Conservation (phyloP, 2,888 invertebrate species). For the Mesorhabditis sp. region DNA sequence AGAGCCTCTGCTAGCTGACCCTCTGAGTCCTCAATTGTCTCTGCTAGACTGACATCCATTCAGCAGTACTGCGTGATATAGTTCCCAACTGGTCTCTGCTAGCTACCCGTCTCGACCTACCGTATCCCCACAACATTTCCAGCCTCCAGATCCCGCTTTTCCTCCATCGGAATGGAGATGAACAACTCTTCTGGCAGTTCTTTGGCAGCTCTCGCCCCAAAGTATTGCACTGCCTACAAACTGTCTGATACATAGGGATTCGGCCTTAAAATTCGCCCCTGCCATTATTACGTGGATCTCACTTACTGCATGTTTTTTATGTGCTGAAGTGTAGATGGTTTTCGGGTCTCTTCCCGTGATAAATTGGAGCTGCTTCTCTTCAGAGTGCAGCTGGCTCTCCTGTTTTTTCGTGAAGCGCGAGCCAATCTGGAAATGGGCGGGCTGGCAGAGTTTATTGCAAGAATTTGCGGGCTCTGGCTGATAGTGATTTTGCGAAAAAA, state of each 20-base stretch:
- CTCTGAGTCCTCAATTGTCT: no score
- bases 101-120: no score
- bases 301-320: not conserved
- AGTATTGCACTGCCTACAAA: slow-evolving; percentile 67
- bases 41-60: no score
- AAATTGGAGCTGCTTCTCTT: not conserved
- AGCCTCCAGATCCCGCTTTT: not conserved
- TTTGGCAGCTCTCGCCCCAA: slow-evolving; percentile 65
- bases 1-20: no score
- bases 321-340: not conserved
- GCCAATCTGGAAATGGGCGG: not conserved
- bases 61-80: no score
- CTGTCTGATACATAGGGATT: no score
- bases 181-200: no score
- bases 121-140: not conserved
- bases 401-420: not conserved
- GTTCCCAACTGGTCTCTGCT: no score
- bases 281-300: not conserved
- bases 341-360: not conserved
- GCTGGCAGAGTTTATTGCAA: no score
- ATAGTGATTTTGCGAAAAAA: no score
- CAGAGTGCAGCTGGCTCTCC: not conserved
- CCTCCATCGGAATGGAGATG: not conserved
- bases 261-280: no score
- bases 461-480: no score